Evolutionary conservation across 2,888 invertebrate genomes (phyloP).

Genomic region (Epistrophella euchroma): DNA sequence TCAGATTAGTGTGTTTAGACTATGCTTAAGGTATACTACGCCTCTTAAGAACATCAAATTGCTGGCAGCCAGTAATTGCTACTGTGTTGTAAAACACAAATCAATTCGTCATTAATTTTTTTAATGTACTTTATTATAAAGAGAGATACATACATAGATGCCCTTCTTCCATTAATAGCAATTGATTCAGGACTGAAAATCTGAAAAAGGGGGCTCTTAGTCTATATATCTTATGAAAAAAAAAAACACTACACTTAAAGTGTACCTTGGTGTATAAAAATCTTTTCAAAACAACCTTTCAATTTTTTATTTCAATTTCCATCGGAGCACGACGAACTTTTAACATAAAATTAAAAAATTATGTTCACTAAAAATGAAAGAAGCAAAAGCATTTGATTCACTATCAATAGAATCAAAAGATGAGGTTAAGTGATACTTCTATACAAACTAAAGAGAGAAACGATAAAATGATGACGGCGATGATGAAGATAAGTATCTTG

Average conservation of each 20-base stretch:
- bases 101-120: neutral
- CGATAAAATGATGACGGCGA: constrained; percentile 70
- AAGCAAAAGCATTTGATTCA: constrained; percentile 66
- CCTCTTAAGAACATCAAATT: too few species aligned
- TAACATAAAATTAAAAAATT: constrained; percentile 62
- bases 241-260: constrained; percentile 63
- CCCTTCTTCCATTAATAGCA: neutral
- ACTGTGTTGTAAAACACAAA: neutral
- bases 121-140: neutral
- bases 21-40: too few species aligned
- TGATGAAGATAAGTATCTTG: constrained; percentile 71
- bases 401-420: constrained; percentile 74
- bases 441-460: constrained; percentile 39
- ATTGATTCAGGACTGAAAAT: constrained; percentile 13
- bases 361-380: constrained; percentile 37
- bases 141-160: neutral
- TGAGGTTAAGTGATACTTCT: constrained; percentile 73
- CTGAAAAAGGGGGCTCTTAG: constrained; percentile 37
- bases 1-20: too few species aligned
- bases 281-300: constrained; percentile 53
- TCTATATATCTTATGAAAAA: constrained; percentile 28
- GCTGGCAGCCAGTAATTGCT: too few species aligned
- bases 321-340: constrained; percentile 56
- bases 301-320: constrained; percentile 41
- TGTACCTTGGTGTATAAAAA: constrained; percentile 59